Evolutionary conservation across 2,797 vertebrate genomes (phyloP).

Genomic region (Dendrocincla fuliginosa): DNA sequence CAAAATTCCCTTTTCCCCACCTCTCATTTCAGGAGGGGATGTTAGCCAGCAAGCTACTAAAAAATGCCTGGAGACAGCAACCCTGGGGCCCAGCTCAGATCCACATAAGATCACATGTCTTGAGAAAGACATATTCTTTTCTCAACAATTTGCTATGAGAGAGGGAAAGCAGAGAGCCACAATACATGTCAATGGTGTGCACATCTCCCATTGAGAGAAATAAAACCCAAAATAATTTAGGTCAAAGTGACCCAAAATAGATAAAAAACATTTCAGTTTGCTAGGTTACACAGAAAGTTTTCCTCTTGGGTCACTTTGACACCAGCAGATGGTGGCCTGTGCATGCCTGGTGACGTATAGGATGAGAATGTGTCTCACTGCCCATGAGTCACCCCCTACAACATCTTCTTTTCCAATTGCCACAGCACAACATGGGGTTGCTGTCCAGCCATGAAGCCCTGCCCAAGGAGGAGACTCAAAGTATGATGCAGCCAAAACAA

Average conservation of each 20-base stretch:
- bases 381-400: background rate
- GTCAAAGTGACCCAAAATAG: constrained; percentile 27
- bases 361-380: background rate
- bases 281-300: background rate
- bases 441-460: background rate
- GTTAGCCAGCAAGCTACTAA: background rate
- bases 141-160: background rate
- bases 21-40: background rate
- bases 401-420: background rate
- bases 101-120: too few species aligned
- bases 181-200: background rate
- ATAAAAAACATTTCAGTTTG: background rate
- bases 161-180: background rate
- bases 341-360: rapidly evolving
- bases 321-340: background rate
- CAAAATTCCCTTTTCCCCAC: background rate
- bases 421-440: background rate
- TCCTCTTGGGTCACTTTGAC: constrained; percentile 11
- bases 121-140: too few species aligned
- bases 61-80: background rate
- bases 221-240: background rate
- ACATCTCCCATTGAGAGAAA: background rate
- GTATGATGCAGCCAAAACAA: background rate
- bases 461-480: background rate
- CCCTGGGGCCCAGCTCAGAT: background rate